phyloP scores from a whole-genome alignment of 2,113 vertebrate species.

The Scatophagus argus region DNA sequence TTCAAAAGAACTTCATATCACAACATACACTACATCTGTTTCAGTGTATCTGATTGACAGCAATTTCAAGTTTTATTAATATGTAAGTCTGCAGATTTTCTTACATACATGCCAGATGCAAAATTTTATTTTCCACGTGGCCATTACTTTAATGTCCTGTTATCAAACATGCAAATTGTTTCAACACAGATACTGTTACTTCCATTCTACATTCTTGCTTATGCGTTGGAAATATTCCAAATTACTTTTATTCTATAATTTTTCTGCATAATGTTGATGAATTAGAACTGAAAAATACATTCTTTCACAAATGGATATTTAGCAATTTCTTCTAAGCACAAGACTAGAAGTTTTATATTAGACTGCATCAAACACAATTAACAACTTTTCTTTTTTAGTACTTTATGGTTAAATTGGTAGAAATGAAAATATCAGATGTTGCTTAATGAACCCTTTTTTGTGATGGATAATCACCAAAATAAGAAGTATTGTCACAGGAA shows the following conservation, averaged over 20 bases:
- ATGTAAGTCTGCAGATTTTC: not conserved
- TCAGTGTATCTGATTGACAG: not conserved
- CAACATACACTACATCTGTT: too few relatives aligned
- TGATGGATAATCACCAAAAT: not conserved
- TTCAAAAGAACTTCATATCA: not conserved
- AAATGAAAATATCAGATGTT: not conserved
- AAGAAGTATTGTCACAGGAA: not conserved
- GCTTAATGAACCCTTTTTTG: not conserved
- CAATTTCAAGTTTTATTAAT: not conserved
- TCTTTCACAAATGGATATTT: not conserved
- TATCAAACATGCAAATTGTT: not conserved
- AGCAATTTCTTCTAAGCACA: not conserved
- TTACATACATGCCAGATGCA: not conserved
- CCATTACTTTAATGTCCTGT: not conserved
- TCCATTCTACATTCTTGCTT: not conserved
- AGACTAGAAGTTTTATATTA: not conserved
- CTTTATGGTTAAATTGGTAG: not conserved
- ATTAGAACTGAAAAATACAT: not conserved
- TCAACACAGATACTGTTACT: not conserved
- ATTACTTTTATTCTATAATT: not conserved
- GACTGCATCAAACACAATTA: not conserved
- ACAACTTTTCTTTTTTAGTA: not conserved
- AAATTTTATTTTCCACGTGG: not conserved
- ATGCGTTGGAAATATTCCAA: not conserved
- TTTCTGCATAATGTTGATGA: not conserved